A percentile compares a stretch with the other conserved stretches of the same genome.
Evolutionary conservation across 2,113 vertebrate genomes (phyloP).

Genomic region (Sinocyclocheilus grahami): DNA sequence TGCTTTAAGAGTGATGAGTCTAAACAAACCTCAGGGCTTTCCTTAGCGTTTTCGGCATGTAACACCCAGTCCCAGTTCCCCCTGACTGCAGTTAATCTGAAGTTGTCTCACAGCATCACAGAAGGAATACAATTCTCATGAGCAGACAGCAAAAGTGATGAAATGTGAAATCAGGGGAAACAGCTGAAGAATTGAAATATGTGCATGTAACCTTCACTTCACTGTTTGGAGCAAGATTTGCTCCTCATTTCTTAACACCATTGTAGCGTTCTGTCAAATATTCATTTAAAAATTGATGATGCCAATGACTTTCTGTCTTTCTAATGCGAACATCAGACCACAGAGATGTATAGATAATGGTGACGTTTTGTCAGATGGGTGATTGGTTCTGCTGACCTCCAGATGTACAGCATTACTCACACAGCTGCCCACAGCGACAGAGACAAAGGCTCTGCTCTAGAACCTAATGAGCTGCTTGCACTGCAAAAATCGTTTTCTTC

Average conservation of each 20-base stretch:
- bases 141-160: background rate
- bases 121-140: background rate
- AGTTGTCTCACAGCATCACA: background rate
- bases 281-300: background rate
- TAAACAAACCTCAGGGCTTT: conserved; percentile 34
- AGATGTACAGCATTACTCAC: conserved; percentile 42
- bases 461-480: conserved; percentile 5
- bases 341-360: background rate
- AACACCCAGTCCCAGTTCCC: background rate
- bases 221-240: too few species aligned
- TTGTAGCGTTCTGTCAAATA: background rate
- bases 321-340: background rate
- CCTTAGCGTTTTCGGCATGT: background rate
- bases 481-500: background rate
- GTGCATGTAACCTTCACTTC: too few species aligned
- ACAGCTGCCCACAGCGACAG: conserved; percentile 13
- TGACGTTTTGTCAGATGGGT: background rate
- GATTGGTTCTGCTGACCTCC: conserved; percentile 39
- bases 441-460: background rate
- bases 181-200: too few species aligned
- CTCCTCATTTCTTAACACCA: background rate
- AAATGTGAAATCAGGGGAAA: background rate
- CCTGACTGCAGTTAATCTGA: background rate
- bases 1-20: background rate
- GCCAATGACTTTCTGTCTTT: conserved; percentile 3